These are phyloP conservation scores for Mechanitis messenoides DNA, from an alignment of 2,888 invertebrate species.

Conservation along the genomic window DNA sequence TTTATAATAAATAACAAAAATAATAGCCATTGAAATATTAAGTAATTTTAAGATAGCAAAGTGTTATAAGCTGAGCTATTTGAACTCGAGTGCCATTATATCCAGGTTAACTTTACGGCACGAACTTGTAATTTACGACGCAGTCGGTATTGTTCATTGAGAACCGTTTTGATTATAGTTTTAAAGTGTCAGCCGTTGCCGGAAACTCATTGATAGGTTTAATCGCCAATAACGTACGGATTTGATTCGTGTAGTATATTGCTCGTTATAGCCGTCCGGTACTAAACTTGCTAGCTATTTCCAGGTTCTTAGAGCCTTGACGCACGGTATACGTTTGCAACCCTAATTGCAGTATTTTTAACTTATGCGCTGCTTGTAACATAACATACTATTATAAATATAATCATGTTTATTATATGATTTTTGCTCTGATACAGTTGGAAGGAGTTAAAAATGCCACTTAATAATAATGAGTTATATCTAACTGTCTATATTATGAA, in stretches of 20 bases:
- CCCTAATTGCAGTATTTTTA: slow-evolving; percentile 42
- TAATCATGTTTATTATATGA: too few relatives aligned
- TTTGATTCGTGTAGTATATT: slow-evolving; percentile 71
- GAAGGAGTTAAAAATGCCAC: too few relatives aligned
- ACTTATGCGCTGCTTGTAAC: slow-evolving; percentile 32
- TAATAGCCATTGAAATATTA: too few relatives aligned
- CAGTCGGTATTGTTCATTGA: slow-evolving; percentile 72
- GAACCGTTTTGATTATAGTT: slow-evolving; percentile 68
- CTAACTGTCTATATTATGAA: too few relatives aligned
- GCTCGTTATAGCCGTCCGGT: slow-evolving; percentile 74
- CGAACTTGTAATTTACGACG: slow-evolving; percentile 56
- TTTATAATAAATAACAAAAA: too few relatives aligned
- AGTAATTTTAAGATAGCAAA: neutral
- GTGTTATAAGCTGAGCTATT: slow-evolving; percentile 1
- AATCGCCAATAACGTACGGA: slow-evolving; percentile 69
- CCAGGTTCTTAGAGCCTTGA: slow-evolving; percentile 49
- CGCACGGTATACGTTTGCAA: slow-evolving; percentile 8
- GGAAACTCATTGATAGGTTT: slow-evolving; percentile 77
- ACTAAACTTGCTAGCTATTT: slow-evolving; percentile 64
- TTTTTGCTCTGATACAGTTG: too few relatives aligned
- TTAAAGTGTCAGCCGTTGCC: slow-evolving; percentile 74
- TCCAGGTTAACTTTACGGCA: slow-evolving; percentile 12
- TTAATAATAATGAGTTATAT: too few relatives aligned
- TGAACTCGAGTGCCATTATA: slow-evolving; percentile 4
- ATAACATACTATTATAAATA: too few relatives aligned